phyloP scores from a whole-genome alignment of 1,140 invertebrate genomes.

The Neelides sp. region DNA sequence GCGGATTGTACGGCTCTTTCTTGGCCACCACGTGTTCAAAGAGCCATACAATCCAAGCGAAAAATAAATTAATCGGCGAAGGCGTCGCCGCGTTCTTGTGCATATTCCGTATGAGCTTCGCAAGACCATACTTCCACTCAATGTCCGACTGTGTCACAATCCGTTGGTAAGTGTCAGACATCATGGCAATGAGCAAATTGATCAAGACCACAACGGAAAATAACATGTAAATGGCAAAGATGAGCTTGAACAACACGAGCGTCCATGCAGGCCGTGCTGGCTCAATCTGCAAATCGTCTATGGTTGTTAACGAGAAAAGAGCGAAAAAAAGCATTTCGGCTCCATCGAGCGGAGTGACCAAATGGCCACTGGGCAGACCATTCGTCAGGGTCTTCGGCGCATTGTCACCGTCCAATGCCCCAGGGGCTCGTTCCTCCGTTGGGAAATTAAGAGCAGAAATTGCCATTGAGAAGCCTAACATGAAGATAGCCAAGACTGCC shows the following conservation, averaged over 20 bases:
- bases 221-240: constrained; percentile 92
- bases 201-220: constrained; percentile 93
- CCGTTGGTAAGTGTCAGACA: constrained; percentile 96
- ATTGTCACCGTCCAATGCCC: constrained; percentile 10
- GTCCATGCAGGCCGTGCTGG: constrained; percentile 44
- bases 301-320: constrained; percentile 88
- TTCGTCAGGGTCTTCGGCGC: constrained; percentile 19
- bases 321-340: constrained; percentile 96
- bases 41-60: constrained; percentile 76
- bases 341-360: constrained; percentile 60
- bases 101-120: constrained; percentile 96
- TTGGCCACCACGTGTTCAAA: constrained; percentile 34
- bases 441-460: constrained; percentile 90
- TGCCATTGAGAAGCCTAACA: constrained; percentile 95
- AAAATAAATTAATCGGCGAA: constrained; percentile 87
- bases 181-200: constrained; percentile 98
- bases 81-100: constrained; percentile 93
- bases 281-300: constrained; percentile 39
- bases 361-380: constrained; percentile 16
- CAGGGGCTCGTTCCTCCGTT: constrained; percentile 39
- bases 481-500: constrained; percentile 90
- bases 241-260: constrained; percentile 37
- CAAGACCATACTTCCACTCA: constrained; percentile 98
- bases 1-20: neutral
- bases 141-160: constrained; percentile 98